phyloP scores from a whole-genome alignment of 1,140 invertebrate species.

The Gryon sp. region DNA sequence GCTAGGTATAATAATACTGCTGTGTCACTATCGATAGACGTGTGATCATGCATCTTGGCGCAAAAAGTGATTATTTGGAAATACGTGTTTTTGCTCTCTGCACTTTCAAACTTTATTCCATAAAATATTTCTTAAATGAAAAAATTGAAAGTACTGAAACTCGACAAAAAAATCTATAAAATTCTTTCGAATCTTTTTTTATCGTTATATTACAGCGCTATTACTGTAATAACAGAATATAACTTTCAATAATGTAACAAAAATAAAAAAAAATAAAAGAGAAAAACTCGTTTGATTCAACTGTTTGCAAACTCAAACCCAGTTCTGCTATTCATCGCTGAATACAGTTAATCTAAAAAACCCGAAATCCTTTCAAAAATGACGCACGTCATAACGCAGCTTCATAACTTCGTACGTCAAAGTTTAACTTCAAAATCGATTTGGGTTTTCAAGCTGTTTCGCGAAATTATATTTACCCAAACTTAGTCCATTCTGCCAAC shows the following conservation, averaged over 20 bases:
- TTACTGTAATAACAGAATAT: background rate
- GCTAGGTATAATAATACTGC: too few species aligned
- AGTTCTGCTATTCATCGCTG: constrained; percentile 16
- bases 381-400: constrained; percentile 32
- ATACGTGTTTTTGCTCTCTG: too few species aligned
- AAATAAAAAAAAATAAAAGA: constrained; percentile 12
- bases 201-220: background rate
- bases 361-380: constrained; percentile 40
- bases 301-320: constrained; percentile 19
- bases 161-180: too few species aligned
- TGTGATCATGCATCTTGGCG: too few species aligned
- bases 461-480: constrained; percentile 43
- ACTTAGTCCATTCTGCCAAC: constrained; percentile 29
- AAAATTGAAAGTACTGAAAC: background rate
- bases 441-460: constrained; percentile 34
- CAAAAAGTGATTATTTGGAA: too few species aligned
- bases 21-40: too few species aligned
- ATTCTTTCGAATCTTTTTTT: too few species aligned
- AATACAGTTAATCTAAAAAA: constrained; percentile 39
- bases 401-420: constrained; percentile 37
- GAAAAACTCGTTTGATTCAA: constrained; percentile 5
- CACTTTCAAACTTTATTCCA: too few species aligned
- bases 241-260: constrained; percentile 11
- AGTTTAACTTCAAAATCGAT: constrained; percentile 47
- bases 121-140: too few species aligned